Conservation (phyloP, 1,140 invertebrate genomes). For the Reticulitermes speratus region DNA sequence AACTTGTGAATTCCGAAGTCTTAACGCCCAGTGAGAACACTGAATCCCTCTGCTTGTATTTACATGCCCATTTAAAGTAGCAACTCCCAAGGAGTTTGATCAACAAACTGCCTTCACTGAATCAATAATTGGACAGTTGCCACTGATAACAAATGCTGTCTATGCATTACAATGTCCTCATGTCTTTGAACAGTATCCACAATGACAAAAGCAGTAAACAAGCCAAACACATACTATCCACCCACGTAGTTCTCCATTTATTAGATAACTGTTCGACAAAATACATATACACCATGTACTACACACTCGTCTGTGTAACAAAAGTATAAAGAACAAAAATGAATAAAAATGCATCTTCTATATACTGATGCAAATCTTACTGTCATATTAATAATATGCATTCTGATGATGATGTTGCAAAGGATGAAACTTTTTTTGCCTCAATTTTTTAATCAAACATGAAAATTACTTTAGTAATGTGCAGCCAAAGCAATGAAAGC, state of each 20-base stretch:
- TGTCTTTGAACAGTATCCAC: no score
- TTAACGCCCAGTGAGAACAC: no score
- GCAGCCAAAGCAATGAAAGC: neutral
- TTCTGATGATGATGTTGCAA: neutral
- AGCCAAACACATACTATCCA: neutral
- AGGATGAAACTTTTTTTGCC: neutral
- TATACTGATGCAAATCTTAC: neutral
- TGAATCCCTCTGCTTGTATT: no score
- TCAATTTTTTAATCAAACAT: neutral
- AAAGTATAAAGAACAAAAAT: constrained; percentile 11
- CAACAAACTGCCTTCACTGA: no score
- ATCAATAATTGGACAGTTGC: no score
- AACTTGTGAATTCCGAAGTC: no score
- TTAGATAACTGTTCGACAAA: constrained; percentile 14
- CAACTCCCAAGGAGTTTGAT: no score
- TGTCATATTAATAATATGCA: neutral
- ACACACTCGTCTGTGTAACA: neutral
- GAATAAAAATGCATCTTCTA: neutral
- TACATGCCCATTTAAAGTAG: no score
- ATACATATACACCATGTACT: constrained; percentile 2
- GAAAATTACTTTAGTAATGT: neutral
- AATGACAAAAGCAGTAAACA: neutral
- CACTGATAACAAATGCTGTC: no score
- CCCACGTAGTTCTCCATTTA: constrained; percentile 25
- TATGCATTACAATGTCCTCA: no score